Evolutionary conservation across 2,797 vertebrate genomes (phyloP).

Genomic region (Danio choprae): DNA sequence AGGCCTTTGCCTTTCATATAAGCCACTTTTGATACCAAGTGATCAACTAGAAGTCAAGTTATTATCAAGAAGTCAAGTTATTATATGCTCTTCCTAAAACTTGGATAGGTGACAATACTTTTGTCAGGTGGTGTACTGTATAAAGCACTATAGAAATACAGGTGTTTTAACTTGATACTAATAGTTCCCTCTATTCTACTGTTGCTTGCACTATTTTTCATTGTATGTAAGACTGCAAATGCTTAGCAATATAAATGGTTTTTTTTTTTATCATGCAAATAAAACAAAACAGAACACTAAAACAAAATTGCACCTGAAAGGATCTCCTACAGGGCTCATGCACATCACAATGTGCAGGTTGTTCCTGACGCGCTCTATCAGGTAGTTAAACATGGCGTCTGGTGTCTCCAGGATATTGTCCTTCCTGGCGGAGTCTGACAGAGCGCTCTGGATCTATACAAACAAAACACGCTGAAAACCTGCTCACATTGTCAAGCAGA

Average conservation of each 20-base stretch:
- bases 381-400: constrained; percentile 84
- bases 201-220: neutral
- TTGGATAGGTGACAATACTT: too few species aligned
- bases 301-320: constrained; percentile 82
- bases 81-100: too few species aligned
- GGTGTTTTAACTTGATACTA: too few species aligned
- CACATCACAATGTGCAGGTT: constrained; percentile 90
- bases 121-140: too few species aligned
- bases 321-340: constrained; percentile 89
- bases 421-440: constrained; percentile 79
- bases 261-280: constrained; percentile 29
- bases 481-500: neutral
- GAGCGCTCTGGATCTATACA: constrained; percentile 78
- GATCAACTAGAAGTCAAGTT: too few species aligned
- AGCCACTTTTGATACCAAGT: too few species aligned
- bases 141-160: too few species aligned
- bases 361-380: constrained; percentile 87
- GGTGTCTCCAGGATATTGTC: constrained; percentile 81
- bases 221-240: neutral
- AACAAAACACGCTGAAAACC: constrained; percentile 16
- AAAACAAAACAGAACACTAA: constrained; percentile 2
- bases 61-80: too few species aligned
- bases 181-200: neutral
- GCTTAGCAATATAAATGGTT: constrained; percentile 1
- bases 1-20: too few species aligned